Base-by-base conservation (phyloP, 1,140 invertebrate species). In the Stegodyphus dumicola region DNA sequence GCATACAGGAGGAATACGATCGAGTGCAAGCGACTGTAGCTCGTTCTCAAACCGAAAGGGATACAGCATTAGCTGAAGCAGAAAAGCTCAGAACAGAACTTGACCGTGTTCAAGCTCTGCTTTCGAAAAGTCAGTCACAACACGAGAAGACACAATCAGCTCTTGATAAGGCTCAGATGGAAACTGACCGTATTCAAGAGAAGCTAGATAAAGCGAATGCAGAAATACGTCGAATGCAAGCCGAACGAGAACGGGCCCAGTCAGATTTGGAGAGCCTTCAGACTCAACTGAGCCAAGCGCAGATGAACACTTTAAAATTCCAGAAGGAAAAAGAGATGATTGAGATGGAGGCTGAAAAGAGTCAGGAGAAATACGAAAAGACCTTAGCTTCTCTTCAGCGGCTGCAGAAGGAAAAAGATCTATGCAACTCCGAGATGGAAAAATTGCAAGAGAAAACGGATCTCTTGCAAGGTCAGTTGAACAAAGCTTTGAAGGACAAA, bases 61-160 rank as follows among this genome's bases (percentile, higher is more conserved):
- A 98, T 89, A 95, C 95, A 90, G 95, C 95, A 15, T 92, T 94
- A 70, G 93, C 92, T 0, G 96, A 98, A 89, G 91, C 96, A 65
- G 96, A 98, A 89, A 98, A 98, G 89, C 92, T 95, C n/a, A 93
- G 95, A 88, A 95, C 96, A 90, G 96, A 98, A 91, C 91, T 97
- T 88, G 96, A 98, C 91, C 93, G 96, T 70, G 94, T 95, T 49
- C 96, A 97, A 90, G 94, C 94, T 7, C 96, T 95, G 15, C 92
- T 97, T 17, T 95, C 95, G 88, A 97, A 98, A 90, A 94, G 95
- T 71, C 96, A 97, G 90, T 91, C 96, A 74, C 95, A 96, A 89
- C 95, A 96, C 89, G 96, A 97, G 89, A 97, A 97, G 91, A 91
- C 96, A 56, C 96, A 98, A 90, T 95, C 95, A 86, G 92, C 94